Conservation (phyloP, 2,797 vertebrate genomes). For the Scolopax rusticola region DNA sequence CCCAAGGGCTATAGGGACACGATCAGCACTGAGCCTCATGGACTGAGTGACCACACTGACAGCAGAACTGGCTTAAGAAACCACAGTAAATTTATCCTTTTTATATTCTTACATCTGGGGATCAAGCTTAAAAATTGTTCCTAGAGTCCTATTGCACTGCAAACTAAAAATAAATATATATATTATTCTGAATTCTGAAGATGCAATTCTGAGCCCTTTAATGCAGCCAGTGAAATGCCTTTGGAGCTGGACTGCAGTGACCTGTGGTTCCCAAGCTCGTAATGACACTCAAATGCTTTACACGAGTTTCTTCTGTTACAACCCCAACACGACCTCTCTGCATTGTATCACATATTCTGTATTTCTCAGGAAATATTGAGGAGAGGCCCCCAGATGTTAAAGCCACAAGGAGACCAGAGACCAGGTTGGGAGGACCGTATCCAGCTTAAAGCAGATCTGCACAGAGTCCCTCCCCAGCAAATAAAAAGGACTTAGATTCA, state of each 20-base stretch:
- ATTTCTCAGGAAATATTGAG: not conserved
- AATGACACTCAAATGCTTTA: fast-evolving
- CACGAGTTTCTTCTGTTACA: not conserved
- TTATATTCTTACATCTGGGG: not conserved
- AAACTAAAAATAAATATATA: not conserved
- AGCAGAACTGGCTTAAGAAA: not conserved
- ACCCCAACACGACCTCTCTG: not conserved
- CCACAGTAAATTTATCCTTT: not conserved
- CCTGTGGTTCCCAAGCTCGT: fast-evolving
- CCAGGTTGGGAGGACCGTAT: not conserved
- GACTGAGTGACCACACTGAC: not conserved
- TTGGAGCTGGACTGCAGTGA: not conserved
- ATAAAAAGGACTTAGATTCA: not conserved
- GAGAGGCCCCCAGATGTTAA: not conserved
- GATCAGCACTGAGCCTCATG: not conserved
- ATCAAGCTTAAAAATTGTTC: not conserved
- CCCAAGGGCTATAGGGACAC: not conserved
- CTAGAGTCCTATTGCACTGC: not conserved
- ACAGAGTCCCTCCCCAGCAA: not conserved
- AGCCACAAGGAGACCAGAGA: not conserved
- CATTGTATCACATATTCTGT: fast-evolving
- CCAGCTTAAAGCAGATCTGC: not conserved
- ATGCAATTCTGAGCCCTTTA: not conserved
- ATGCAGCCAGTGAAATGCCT: not conserved
- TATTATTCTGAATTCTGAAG: not conserved